Percentiles rank a stretch among this genome's conserved stretches.
Evolutionary conservation across 2,113 vertebrate genomes (phyloP).

Genomic region (Myotis yumanensis): DNA sequence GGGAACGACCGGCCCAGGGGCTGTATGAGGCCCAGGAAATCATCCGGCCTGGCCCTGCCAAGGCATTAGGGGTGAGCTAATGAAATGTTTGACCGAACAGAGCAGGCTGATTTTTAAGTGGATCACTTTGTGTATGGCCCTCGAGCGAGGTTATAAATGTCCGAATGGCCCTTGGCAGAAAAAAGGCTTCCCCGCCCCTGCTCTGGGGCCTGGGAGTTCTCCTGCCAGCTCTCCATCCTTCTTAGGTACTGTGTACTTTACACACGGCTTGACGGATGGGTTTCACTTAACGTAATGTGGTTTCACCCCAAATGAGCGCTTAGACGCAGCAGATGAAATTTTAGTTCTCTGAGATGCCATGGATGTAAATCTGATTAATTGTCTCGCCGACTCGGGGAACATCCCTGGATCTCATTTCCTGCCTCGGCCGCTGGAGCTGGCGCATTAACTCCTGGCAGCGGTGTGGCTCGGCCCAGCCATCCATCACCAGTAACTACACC

Average conservation of each 20-base stretch:
- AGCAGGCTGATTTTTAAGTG: too few relatives aligned
- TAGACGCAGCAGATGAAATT: slow-evolving; percentile 73
- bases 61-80: too few relatives aligned
- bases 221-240: slow-evolving; percentile 75
- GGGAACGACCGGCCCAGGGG: too few relatives aligned
- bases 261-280: slow-evolving; percentile 45
- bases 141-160: too few relatives aligned
- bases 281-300: slow-evolving; percentile 67
- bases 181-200: too few relatives aligned
- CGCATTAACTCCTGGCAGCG: slow-evolving; percentile 78
- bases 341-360: slow-evolving; percentile 72
- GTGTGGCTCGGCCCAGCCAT: slow-evolving; percentile 65
- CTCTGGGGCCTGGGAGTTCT: slow-evolving; percentile 55
- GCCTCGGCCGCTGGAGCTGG: slow-evolving; percentile 67
- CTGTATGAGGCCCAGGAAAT: too few relatives aligned
- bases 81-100: too few relatives aligned
- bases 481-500: slow-evolving; percentile 68
- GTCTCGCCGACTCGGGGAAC: slow-evolving; percentile 76
- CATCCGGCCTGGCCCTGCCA: too few relatives aligned
- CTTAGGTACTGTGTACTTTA: slow-evolving; percentile 57
- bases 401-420: slow-evolving; percentile 80
- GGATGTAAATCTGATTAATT: slow-evolving; percentile 84
- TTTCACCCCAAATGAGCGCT: slow-evolving; percentile 63
- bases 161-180: too few relatives aligned
- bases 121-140: too few relatives aligned